phyloP scores from a whole-genome alignment of 1,140 invertebrate species.

The Aphelenchoides besseyi region DNA sequence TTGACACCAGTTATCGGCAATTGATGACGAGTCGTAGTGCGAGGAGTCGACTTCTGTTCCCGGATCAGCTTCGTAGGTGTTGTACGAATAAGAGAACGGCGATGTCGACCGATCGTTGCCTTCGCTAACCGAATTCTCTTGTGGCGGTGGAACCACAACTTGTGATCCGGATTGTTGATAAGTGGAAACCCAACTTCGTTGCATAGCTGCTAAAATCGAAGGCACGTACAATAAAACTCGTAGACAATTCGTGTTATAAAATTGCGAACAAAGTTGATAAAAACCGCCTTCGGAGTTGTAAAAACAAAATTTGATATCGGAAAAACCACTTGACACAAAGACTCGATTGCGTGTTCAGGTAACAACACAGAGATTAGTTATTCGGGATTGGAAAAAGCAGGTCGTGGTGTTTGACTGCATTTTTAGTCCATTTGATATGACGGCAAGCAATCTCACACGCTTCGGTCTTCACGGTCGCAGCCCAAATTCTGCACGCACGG shows the following conservation, averaged over 20 bases:
- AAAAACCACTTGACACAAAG: too few relatives aligned
- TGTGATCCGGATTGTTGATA: neutral
- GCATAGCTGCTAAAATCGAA: neutral
- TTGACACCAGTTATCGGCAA: conserved; percentile 92
- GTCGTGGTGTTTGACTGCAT: too few relatives aligned
- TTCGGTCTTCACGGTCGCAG: too few relatives aligned
- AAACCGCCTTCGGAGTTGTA: too few relatives aligned
- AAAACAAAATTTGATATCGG: too few relatives aligned
- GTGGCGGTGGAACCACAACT: neutral
- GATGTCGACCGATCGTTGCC: conserved; percentile 10
- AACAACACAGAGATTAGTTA: too few relatives aligned
- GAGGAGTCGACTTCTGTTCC: neutral
- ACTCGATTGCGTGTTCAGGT: too few relatives aligned
- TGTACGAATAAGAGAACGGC: conserved; percentile 13
- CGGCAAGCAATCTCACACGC: too few relatives aligned
- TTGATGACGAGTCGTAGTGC: conserved; percentile 64
- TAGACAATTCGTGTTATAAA: neutral
- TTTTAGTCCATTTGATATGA: too few relatives aligned
- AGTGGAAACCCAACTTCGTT: neutral
- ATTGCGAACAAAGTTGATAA: too few relatives aligned
- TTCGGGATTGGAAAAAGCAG: too few relatives aligned
- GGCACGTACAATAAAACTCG: neutral
- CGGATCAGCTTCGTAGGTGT: conserved; percentile 19
- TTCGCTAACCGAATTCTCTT: conserved; percentile 16
- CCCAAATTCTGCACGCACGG: too few relatives aligned